Base-by-base conservation (phyloP, 2,888 invertebrate species). In the Bhutanitis thaidina region DNA sequence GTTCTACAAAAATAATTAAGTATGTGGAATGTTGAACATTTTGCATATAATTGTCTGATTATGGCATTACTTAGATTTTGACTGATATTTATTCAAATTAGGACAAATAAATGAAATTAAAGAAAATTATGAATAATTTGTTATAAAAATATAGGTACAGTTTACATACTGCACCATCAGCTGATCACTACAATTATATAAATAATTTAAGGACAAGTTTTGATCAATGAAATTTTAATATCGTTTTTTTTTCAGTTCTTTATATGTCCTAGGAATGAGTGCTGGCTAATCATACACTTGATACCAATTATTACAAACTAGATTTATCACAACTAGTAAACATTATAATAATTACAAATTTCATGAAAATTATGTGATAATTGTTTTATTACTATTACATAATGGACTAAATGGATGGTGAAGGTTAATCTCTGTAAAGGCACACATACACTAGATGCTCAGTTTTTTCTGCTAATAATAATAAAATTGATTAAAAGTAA, bases 351-450 rank as follows among this genome's bases (percentile, higher is more conserved):
- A 54, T 62, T 66, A 69, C 63, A 62, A 72, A 66, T 71, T 10
- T 30, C 30, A 63, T 71, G 61, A 64, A 67, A 53, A 45, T 54
- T 54, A 48, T 49, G 51, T 54, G 49, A 55, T 53, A 51, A 53
- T 52, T 53, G 57, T 59, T 55, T 20, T 53, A 49, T n/a, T n/a
- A 54, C 46, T 59, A 52, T 58, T 54, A 58, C 44, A 60, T 47
- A 52, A 69, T 75, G 77, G 80, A 81, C 77, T 75, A 68, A 70
- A 65, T 77, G 71, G 77, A 80, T 79, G 79, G 78, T 79, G 78
- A 75, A 66, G 64, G 66, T 71, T 61, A 67, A 72, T 71, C 74
- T 71, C 64, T 61, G 54, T 57, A 77, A 82, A 85, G 86, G 85
- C 86, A 84, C 82, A 76, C 77, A 62, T 69, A 74, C 63, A 74